These are phyloP conservation scores for Torymus auratus DNA, from an alignment of 2,888 invertebrate species.

Conservation along the genomic window DNA sequence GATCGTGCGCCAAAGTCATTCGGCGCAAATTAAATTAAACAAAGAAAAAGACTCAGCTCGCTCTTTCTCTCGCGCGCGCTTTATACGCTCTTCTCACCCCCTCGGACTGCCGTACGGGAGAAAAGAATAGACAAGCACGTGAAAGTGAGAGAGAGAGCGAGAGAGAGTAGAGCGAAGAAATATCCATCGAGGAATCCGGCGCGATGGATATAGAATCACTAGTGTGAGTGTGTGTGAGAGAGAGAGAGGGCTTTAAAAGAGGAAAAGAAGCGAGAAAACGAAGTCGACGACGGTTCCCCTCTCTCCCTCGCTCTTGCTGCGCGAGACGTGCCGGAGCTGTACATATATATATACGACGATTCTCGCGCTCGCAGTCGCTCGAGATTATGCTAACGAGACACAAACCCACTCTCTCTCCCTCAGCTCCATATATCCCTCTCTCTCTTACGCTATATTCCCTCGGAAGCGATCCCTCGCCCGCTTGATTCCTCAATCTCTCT, in stretches of 20 bases:
- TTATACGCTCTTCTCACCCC: no score
- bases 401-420: conserved; percentile 62
- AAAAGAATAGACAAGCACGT: no score
- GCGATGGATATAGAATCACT: conserved; percentile 42
- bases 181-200: conserved; percentile 58
- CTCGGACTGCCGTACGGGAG: no score
- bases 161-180: conserved; percentile 52
- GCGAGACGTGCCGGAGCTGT: background rate
- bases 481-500: conserved; percentile 22
- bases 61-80: no score
- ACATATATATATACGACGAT: conserved; percentile 15
- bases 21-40: conserved; percentile 6
- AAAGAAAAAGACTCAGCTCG: no score
- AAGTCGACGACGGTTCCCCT: conserved; percentile 21
- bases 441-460: background rate
- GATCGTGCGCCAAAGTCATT: background rate
- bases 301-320: no score
- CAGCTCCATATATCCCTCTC: background rate
- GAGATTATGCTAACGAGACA: conserved; percentile 73
- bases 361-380: conserved; percentile 65
- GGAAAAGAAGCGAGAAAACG: conserved; percentile 8
- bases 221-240: background rate
- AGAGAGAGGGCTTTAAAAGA: conserved; percentile 1
- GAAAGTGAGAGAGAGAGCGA: conserved; percentile 45
- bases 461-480: conserved; percentile 45